phyloP scores from a whole-genome alignment of 2,113 vertebrate genomes.

The Corydoras sp. region DNA sequence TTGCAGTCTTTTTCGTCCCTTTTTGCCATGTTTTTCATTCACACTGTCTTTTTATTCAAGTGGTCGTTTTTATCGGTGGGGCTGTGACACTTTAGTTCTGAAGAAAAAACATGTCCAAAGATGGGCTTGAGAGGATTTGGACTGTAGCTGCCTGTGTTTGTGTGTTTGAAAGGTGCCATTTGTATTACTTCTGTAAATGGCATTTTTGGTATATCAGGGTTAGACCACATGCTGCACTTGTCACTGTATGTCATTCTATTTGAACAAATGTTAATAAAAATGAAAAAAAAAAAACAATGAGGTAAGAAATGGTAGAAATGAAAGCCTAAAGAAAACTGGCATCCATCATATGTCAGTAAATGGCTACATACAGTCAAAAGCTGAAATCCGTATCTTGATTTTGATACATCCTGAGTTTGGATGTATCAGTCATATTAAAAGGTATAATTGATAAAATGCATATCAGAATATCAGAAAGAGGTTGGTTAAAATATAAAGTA shows the following conservation, averaged over 20 bases:
- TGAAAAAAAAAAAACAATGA: neutral
- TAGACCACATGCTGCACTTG: conserved; percentile 2
- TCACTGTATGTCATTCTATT: neutral
- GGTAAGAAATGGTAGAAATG: neutral
- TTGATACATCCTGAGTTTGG: too few species aligned
- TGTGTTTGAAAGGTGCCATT: conserved; percentile 21
- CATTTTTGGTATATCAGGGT: conserved; percentile 12
- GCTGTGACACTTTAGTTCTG: conserved; percentile 55
- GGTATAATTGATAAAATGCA: too few species aligned
- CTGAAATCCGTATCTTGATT: neutral
- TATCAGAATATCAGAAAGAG: too few species aligned
- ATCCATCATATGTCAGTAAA: conserved; percentile 15
- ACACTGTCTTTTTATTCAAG: conserved; percentile 30
- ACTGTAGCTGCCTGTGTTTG: conserved; percentile 1
- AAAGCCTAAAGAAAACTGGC: neutral
- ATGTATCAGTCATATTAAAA: too few species aligned
- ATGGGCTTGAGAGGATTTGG: conserved; percentile 23
- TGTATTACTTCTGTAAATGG: neutral
- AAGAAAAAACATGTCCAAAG: conserved; percentile 23
- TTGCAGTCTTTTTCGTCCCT: conserved; percentile 69
- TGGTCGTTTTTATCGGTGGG: conserved; percentile 47
- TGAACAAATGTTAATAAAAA: neutral
- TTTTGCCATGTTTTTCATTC: conserved; percentile 35
- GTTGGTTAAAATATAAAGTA: too few species aligned
- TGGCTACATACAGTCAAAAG: conserved; percentile 8